Evolutionary conservation across 2,797 vertebrate species (phyloP), one percentile per base, ranked within the genome.

Genomic region (Chloroceryle inda): DNA sequence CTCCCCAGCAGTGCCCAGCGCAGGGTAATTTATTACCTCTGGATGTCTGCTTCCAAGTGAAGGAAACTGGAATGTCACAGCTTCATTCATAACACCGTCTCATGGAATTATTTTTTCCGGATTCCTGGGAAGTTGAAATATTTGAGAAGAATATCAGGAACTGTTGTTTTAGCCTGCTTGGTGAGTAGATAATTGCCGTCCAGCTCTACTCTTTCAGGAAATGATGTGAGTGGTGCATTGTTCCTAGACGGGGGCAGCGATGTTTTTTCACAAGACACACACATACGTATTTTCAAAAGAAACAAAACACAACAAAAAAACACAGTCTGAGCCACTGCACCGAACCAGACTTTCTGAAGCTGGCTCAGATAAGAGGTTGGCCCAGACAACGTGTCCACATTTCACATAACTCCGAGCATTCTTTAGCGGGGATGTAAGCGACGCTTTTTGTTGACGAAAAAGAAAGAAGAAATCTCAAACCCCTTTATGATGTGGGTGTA

Each of bases 121-220:
- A 98, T 98, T 98, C 98, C 97, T 98, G 97, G 98, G 98, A 98
- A 98, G 98, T 98, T 98, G 89, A 98, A 98, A 96, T 97, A 97
- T 98, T 98, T 98, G 95, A 98, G 97, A 98, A 98, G 98, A 98
- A 98, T 98, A 98, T 98, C 98, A 98, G 98, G 98, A 98, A 98
- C 98, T 98, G 97, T 98, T 98, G 97, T 98, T 98, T 96, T 97
- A 98, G 98, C 95, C 96, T 97, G 97, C 97, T 98, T 95, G 96
- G 97, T 93, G 96, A 97, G 97, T 81, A 98, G 98, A 98, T 98
- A 98, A 98, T 98, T 97, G 97, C 98, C 95, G 98, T 98, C 98
- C 98, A 98, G 84, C 90, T 97, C 96, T 82, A 95, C 82, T 94
- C 95, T 95, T 98, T 97, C 98, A 98, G 98, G 98, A 98, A 98